Base-by-base conservation (phyloP, 1,140 invertebrate species). In the Eufriesea mexicana region DNA sequence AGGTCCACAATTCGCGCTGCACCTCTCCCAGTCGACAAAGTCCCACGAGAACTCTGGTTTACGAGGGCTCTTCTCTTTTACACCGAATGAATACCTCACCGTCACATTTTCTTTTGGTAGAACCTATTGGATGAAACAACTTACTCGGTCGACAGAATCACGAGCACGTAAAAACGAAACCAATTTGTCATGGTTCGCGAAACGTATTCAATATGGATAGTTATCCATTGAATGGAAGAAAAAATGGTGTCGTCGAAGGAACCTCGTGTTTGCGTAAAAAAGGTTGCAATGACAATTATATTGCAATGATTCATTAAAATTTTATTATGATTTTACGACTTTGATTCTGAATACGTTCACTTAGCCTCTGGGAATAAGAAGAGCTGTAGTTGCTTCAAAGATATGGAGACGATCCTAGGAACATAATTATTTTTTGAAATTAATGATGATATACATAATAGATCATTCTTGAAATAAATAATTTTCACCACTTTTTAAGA, bases 1-100 rank as follows among this genome's bases (percentile, higher is more conserved):
- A 84, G 94, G 94, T n/a, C 96, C 95, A 91, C 96, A 96, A 66
- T 94, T 95, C n/a, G 94, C 92, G 20, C 95, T 95, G 86, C 96
- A 96, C 73, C 94, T 94, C 42, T 95, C 94, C 95, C 95, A 96
- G 73, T 95, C 95, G 45, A 93, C 91, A 78, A 94, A 95, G 47
- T 94, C 87, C 96, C 96, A 96, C 35, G 90, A 78, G 89, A 95
- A 96, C 80, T 92, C 92, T 1, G 94, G 94, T 67, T 89, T 91
- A 66, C 95, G 90, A 59, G 82, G 51, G 49, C n/a, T 82, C 57
- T 85, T 82, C 45, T 85, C 71, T 68, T 85, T 87, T 55, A 90
- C 64, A 18, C 89, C 91, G 78, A 89, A 87, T 23, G 91, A 92
- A 84, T 91, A 93, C 74, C 88, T 88, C 67, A 93, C 78, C 28